These are phyloP conservation scores for Pecten maximus DNA, from an alignment of 2,888 invertebrate genomes.

Conservation along the genomic window DNA sequence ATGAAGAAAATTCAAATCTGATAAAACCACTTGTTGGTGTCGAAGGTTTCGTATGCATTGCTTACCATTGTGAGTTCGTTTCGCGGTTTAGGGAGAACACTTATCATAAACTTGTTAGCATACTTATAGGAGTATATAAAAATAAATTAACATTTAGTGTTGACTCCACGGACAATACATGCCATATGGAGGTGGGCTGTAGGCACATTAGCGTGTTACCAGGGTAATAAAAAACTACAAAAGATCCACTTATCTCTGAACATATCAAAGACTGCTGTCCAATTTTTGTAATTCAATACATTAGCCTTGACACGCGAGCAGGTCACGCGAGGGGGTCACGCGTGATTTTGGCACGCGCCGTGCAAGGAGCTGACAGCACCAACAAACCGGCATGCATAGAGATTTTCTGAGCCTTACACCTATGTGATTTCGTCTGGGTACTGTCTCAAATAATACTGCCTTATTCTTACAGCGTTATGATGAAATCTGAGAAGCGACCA, in stretches of 20 bases:
- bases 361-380: background rate
- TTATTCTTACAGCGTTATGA: background rate
- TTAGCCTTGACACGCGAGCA: constrained; percentile 9
- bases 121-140: background rate
- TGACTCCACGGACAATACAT: background rate
- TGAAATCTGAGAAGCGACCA: background rate
- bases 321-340: constrained; percentile 22
- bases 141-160: background rate
- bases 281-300: constrained; percentile 14
- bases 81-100: background rate
- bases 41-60: too few relatives aligned
- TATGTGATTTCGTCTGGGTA: background rate
- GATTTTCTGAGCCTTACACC: background rate
- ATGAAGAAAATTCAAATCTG: too few relatives aligned
- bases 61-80: background rate
- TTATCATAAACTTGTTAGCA: background rate
- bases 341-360: constrained; percentile 27
- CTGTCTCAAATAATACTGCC: background rate
- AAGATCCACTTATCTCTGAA: background rate
- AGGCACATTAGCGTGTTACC: background rate
- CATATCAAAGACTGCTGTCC: constrained; percentile 28
- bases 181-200: background rate
- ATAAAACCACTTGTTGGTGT: too few relatives aligned
- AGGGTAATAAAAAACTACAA: constrained; percentile 18
- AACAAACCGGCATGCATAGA: background rate